Evolutionary conservation across 2,888 invertebrate genomes (phyloP).

Genomic region (Tromatobia lineatoria): DNA sequence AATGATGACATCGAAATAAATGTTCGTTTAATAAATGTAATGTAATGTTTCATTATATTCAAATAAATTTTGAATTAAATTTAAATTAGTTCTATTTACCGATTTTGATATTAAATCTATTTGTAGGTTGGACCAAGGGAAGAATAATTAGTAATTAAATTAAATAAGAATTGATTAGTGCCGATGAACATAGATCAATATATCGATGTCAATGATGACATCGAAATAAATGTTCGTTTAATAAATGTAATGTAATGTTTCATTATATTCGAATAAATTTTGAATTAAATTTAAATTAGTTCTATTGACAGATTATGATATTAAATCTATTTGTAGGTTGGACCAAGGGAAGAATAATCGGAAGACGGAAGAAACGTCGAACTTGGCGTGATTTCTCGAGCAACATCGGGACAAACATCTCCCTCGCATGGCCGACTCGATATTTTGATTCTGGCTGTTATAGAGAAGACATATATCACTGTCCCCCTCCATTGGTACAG

Average conservation of each 20-base stretch:
- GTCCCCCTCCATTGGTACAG: conserved; percentile 76
- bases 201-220: no score
- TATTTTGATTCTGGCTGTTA: conserved; percentile 84
- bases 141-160: no score
- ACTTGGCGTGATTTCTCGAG: conserved; percentile 57
- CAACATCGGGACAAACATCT: conserved; percentile 76
- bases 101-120: background rate
- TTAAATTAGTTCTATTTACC: background rate
- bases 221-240: no score
- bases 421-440: conserved; percentile 69
- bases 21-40: no score
- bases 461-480: conserved; percentile 84
- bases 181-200: no score
- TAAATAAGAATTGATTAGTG: no score
- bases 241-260: no score
- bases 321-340: background rate
- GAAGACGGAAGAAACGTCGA: background rate
- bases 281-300: no score
- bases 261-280: no score
- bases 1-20: no score
- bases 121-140: conserved; percentile 3
- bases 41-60: no score
- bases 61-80: no score
- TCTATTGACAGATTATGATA: background rate
- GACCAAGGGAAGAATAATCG: background rate